phyloP scores from a whole-genome alignment of 2,888 invertebrate species.

The Rhopalosiphum nymphaeae region DNA sequence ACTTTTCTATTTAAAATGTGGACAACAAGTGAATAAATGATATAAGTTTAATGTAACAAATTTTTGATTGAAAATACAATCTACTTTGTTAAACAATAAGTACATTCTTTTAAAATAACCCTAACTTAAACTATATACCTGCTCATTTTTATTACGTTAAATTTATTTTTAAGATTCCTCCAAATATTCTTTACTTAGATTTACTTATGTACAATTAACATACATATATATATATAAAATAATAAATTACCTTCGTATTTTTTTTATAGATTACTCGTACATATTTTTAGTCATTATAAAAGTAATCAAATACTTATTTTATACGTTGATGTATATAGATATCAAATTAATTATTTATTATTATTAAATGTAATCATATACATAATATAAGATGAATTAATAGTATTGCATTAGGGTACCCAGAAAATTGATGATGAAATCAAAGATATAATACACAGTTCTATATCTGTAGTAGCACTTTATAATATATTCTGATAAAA shows the following conservation, averaged over 20 bases:
- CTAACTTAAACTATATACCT: neutral
- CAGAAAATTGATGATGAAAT: neutral
- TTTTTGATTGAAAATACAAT: neutral
- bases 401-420: neutral
- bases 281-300: neutral
- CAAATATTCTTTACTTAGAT: neutral
- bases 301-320: neutral
- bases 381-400: neutral
- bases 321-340: neutral
- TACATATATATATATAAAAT: neutral
- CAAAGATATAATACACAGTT: neutral
- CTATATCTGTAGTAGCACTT: neutral
- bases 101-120: neutral
- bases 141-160: neutral
- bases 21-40: neutral
- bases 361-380: neutral
- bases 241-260: neutral
- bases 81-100: neutral
- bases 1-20: neutral
- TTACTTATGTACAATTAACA: neutral
- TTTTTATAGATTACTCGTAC: neutral
- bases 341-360: neutral
- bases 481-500: neutral
- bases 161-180: neutral
- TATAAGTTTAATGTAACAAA: neutral